Evolutionary conservation across 2,888 invertebrate species (phyloP).

Genomic region (Lottia scabra): DNA sequence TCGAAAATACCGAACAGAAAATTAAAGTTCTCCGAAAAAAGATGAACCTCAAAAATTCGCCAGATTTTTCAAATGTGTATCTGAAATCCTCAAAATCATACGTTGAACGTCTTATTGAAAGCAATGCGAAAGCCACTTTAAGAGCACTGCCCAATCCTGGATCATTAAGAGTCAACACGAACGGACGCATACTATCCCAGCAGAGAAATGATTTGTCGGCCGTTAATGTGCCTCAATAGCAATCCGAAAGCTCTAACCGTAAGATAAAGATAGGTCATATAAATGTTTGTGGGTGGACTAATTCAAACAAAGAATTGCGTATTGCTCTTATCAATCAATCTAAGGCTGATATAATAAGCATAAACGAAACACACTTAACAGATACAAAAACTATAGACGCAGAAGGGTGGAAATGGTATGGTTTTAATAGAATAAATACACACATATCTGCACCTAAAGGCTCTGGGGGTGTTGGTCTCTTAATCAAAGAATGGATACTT

Average conservation of each 20-base stretch:
- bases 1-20: background rate
- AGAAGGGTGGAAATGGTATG: constrained; percentile 11
- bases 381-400: background rate
- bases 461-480: constrained; percentile 1
- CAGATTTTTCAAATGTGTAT: background rate
- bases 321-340: background rate
- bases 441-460: constrained; percentile 9
- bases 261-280: constrained; percentile 12
- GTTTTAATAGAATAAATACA: constrained; percentile 7
- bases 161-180: background rate
- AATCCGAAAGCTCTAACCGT: too few species aligned
- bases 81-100: background rate
- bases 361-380: constrained; percentile 13
- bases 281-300: constrained; percentile 15
- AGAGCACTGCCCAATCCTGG: background rate
- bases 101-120: constrained; percentile 1
- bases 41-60: background rate
- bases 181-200: background rate
- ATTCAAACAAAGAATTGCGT: constrained; percentile 8
- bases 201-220: too few species aligned
- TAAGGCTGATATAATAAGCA: constrained; percentile 9
- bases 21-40: background rate
- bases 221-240: too few species aligned
- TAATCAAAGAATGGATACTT: background rate
- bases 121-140: background rate